Evolutionary conservation across 2,797 vertebrate genomes (phyloP).

Genomic region (Bovichtus variegatus): DNA sequence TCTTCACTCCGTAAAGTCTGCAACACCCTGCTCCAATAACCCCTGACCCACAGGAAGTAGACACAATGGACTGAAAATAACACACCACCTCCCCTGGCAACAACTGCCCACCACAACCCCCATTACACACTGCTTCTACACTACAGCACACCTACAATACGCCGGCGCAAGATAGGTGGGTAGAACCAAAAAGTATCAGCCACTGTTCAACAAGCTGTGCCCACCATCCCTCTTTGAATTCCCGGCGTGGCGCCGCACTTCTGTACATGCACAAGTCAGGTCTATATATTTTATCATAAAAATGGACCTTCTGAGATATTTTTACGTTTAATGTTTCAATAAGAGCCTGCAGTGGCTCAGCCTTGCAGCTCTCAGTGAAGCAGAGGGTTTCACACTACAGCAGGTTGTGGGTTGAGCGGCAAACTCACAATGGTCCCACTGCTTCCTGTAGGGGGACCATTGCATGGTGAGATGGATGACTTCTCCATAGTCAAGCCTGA

Average conservation of each 20-base stretch:
- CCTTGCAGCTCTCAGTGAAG: slow-evolving; percentile 21
- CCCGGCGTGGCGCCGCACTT: slow-evolving; percentile 9
- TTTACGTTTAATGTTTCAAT: neutral
- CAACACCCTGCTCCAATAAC: slow-evolving; percentile 93
- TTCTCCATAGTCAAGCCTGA: slow-evolving; percentile 34
- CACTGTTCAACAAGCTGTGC: slow-evolving; percentile 44
- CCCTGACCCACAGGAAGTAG: slow-evolving; percentile 97
- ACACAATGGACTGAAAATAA: slow-evolving; percentile 98
- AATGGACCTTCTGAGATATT: slow-evolving; percentile 18
- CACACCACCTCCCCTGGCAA: slow-evolving; percentile 85
- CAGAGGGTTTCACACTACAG: slow-evolving; percentile 63
- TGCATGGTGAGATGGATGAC: slow-evolving; percentile 50
- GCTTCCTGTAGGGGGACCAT: slow-evolving; percentile 55
- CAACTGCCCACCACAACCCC: slow-evolving; percentile 77
- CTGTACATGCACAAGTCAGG: slow-evolving; percentile 13
- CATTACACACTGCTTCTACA: slow-evolving; percentile 39
- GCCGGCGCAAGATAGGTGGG: slow-evolving; percentile 55
- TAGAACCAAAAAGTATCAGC: slow-evolving; percentile 73
- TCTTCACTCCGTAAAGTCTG: slow-evolving; percentile 81
- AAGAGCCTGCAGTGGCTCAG: slow-evolving; percentile 2
- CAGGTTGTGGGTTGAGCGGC: slow-evolving; percentile 64
- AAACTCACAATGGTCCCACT: slow-evolving; percentile 55
- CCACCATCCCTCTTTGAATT: slow-evolving; percentile 45
- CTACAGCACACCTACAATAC: slow-evolving; percentile 50
- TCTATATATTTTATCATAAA: neutral